phyloP scores from a whole-genome alignment of 2,888 invertebrate genomes.

The Acleris holmiana region DNA sequence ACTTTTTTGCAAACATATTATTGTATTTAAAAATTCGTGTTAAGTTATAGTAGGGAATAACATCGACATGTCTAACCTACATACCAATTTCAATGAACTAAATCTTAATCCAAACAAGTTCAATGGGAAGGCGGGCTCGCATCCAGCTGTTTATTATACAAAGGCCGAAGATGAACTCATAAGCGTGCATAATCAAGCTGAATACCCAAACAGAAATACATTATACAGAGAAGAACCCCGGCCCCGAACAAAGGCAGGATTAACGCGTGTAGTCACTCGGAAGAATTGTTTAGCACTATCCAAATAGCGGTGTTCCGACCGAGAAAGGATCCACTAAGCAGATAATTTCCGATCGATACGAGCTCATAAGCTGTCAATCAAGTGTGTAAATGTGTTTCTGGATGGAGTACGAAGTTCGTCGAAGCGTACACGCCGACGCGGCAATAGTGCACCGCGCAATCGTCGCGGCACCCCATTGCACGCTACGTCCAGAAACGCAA shows the following conservation, averaged over 20 bases:
- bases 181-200: constrained; percentile 76
- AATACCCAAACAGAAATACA: constrained; percentile 71
- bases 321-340: constrained; percentile 78
- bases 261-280: constrained; percentile 74
- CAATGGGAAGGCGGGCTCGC: constrained; percentile 28
- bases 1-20: no score
- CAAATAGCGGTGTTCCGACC: constrained; percentile 75
- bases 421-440: constrained; percentile 44
- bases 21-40: no score
- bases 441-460: constrained; percentile 47
- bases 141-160: constrained; percentile 52
- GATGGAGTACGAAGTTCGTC: constrained; percentile 50
- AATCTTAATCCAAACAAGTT: constrained; percentile 21
- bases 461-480: constrained; percentile 2
- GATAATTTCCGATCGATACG: constrained; percentile 75
- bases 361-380: constrained; percentile 75
- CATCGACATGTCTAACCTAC: background rate
- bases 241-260: constrained; percentile 68
- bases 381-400: constrained; percentile 58
- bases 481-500: background rate
- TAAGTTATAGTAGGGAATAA: background rate
- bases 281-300: constrained; percentile 83
- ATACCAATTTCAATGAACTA: constrained; percentile 18
- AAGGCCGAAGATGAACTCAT: constrained; percentile 53
- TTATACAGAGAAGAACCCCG: constrained; percentile 58